phyloP scores from a whole-genome alignment of 2,113 vertebrate species.

The Microcebus lehilahytsara region DNA sequence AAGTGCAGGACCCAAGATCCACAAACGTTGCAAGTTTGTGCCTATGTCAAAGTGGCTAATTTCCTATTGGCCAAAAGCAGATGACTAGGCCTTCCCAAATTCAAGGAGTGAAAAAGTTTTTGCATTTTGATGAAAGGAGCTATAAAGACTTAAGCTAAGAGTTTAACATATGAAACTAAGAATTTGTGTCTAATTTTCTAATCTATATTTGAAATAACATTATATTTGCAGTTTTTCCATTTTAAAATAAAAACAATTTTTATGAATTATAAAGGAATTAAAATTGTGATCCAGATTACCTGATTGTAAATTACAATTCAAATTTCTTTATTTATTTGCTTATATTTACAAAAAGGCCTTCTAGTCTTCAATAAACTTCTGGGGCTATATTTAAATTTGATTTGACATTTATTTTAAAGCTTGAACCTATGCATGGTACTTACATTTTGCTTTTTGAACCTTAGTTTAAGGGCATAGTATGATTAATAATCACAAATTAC shows the following conservation, averaged over 20 bases:
- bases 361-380: background rate
- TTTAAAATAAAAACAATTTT: background rate
- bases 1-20: background rate
- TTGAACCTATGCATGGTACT: background rate
- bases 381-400: background rate
- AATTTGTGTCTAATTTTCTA: background rate
- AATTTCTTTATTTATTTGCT: background rate
- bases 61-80: background rate
- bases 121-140: background rate
- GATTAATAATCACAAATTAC: no score
- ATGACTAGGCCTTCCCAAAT: background rate
- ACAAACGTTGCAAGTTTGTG: background rate
- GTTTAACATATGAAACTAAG: background rate
- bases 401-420: background rate
- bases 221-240: background rate
- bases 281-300: background rate
- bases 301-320: background rate
- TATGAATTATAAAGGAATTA: background rate
- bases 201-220: background rate
- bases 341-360: background rate
- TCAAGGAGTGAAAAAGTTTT: background rate
- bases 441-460: background rate
- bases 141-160: background rate
- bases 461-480: background rate
- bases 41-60: background rate